Base-by-base conservation (phyloP, 2,113 vertebrate genomes). In the Chamaea fasciata region DNA sequence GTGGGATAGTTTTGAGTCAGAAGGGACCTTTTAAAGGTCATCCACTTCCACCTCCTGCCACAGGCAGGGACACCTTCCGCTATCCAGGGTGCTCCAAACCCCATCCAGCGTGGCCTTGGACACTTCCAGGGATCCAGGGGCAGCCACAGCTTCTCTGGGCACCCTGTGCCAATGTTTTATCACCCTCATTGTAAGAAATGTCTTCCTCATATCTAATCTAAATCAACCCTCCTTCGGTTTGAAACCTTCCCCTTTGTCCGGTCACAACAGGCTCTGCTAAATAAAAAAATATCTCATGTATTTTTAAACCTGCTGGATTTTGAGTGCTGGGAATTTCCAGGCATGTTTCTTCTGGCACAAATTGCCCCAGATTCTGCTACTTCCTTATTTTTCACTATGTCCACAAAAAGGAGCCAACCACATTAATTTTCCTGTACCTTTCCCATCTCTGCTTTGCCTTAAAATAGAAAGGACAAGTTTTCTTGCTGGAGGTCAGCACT, bases 401-500 rank as follows among this genome's bases (percentile, higher is more conserved):
- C 92, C 80, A 78, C 52, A 57, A 74, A 84, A 83, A 95, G 35
- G 56, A 95, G 69, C 23, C 74, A 92, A 55, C 65, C 60, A 14
- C 80, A 63, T 37, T 42, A 33, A 74, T 94, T 95, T 91, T 27
- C 93, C 81, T 41, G 35, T 35, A 79, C 87, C 83, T 91, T 88
- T 71, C 55, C 31, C 73, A 28, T 87, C 87, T 83, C 67, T 0
- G 0, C 68, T 93, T 92, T 39, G 37, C 42, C 65, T 91, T 92
- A 57, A 77, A 83, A 81, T 65, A 83, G 77, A 83, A 83, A 63
- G 77, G 83, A 77, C 73, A 81, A 27, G 74, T 74, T 90, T 87
- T 86, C 80, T 69, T 94, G 86, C 80, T 77, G 83, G 68, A 94
- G 91, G 83, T 95, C 73, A 42, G 73, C 68, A 62, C 80, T 80